Evolutionary conservation across 1,140 invertebrate species (phyloP).

Genomic region (Cydia splendana): DNA sequence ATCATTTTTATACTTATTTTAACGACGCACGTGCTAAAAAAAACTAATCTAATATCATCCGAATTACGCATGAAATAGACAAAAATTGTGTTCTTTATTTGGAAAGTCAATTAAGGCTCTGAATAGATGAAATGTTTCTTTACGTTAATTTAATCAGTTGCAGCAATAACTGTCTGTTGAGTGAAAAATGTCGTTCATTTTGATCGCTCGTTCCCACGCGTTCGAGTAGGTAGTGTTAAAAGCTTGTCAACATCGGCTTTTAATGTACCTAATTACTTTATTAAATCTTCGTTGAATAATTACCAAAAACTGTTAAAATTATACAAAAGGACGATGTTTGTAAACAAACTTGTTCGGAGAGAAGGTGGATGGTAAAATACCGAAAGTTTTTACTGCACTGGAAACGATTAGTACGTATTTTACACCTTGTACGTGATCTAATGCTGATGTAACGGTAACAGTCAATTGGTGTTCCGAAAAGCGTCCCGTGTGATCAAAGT

Average conservation of each 20-base stretch:
- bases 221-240: conserved; percentile 29
- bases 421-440: conserved; percentile 38
- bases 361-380: neutral
- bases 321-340: neutral
- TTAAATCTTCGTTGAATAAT: conserved; percentile 2
- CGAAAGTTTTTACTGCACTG: neutral
- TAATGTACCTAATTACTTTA: conserved; percentile 17
- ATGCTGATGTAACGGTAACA: conserved; percentile 39
- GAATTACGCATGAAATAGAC: conserved; percentile 41
- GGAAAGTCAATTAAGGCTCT: neutral
- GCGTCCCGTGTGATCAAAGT: conserved; percentile 20
- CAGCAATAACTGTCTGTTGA: conserved; percentile 35
- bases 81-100: conserved; percentile 38
- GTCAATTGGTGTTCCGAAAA: conserved; percentile 37
- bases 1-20: neutral
- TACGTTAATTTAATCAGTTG: conserved; percentile 40
- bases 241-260: conserved; percentile 24
- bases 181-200: conserved; percentile 38
- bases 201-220: conserved; percentile 39
- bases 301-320: neutral
- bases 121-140: conserved; percentile 20
- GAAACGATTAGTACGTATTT: conserved; percentile 33
- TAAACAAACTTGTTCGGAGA: neutral
- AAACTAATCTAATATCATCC: conserved; percentile 24
- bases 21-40: neutral